phyloP scores from a whole-genome alignment of 2,888 invertebrate species.

The Drosophila borealis region DNA sequence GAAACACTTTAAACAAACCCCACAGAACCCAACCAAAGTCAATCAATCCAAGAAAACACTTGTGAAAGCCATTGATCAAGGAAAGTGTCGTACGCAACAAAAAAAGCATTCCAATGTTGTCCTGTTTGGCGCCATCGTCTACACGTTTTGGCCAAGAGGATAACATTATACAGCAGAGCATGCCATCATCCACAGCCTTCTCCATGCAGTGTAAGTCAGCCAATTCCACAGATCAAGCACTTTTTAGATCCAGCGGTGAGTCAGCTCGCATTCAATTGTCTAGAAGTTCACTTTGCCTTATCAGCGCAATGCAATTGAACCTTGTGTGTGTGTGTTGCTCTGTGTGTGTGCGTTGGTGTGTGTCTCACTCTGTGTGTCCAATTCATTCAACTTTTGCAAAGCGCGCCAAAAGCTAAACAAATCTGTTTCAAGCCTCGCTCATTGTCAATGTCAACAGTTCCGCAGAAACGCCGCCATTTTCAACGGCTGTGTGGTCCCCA shows the following conservation, averaged over 20 bases:
- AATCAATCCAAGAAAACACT: slow-evolving; percentile 22
- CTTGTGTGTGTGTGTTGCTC: slow-evolving; percentile 16
- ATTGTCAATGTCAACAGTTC: slow-evolving; percentile 37
- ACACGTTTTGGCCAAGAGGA: slow-evolving; percentile 86
- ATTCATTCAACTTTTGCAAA: slow-evolving; percentile 66
- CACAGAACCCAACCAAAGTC: slow-evolving; percentile 4
- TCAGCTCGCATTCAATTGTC: slow-evolving; percentile 42
- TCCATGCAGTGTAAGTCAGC: slow-evolving; percentile 85
- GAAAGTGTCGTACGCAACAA: slow-evolving; percentile 13
- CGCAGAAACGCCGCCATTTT: slow-evolving; percentile 52
- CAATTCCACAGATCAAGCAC: background rate
- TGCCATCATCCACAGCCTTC: slow-evolving; percentile 85
- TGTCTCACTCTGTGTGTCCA: slow-evolving; percentile 19
- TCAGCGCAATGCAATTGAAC: slow-evolving; percentile 75
- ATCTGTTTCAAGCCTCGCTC: slow-evolving; percentile 46
- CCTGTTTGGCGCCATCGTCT: slow-evolving; percentile 85
- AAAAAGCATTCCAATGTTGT: slow-evolving; percentile 85
- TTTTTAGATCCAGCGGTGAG: slow-evolving; percentile 13
- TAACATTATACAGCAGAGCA: slow-evolving; percentile 84
- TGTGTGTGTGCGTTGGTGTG: slow-evolving; percentile 11
- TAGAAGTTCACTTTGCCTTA: slow-evolving; percentile 58
- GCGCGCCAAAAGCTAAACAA: slow-evolving; percentile 63
- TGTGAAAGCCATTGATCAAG: slow-evolving; percentile 19
- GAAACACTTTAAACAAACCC: slow-evolving; percentile 16
- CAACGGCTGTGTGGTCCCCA: slow-evolving; percentile 60